These are phyloP conservation scores for Gymnothorax reevesii DNA, from an alignment of 2,797 vertebrate species.

Conservation along the genomic window DNA sequence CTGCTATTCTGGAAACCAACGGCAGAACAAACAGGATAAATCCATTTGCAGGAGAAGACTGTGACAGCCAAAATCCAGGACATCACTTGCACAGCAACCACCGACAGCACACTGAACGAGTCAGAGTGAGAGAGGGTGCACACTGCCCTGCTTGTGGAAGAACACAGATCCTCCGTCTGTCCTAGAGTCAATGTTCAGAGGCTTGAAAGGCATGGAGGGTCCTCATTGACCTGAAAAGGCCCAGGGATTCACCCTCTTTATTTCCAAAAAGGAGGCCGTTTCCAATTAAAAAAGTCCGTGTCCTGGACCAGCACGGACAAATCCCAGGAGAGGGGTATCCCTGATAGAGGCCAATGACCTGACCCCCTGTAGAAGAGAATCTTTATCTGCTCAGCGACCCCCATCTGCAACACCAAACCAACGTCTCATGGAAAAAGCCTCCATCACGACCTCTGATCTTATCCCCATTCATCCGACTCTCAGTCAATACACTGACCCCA, in stretches of 20 bases:
- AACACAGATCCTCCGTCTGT: neutral
- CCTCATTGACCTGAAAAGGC: conserved; percentile 25
- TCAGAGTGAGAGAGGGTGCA: neutral
- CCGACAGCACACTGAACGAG: neutral
- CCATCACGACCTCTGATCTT: conserved; percentile 24
- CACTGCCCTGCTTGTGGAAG: neutral
- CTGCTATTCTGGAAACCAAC: neutral
- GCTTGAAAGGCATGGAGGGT: neutral
- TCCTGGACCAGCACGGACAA: conserved; percentile 39
- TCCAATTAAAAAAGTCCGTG: conserved; percentile 51
- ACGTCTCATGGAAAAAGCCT: neutral
- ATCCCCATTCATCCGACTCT: conserved; percentile 16
- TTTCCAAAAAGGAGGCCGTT: conserved; percentile 41
- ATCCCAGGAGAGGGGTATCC: conserved; percentile 2
- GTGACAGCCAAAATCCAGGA: neutral
- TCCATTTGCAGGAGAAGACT: neutral
- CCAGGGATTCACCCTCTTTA: conserved; percentile 34
- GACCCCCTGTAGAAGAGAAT: neutral
- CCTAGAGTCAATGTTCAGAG: conserved; percentile 21
- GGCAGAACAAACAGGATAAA: neutral
- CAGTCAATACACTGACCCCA: neutral
- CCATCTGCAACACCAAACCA: neutral
- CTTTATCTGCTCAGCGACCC: neutral
- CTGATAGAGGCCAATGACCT: conserved; percentile 40
- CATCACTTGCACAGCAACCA: neutral